Conservation (phyloP, 2,888 invertebrate genomes). For the Resseliella maxima region DNA sequence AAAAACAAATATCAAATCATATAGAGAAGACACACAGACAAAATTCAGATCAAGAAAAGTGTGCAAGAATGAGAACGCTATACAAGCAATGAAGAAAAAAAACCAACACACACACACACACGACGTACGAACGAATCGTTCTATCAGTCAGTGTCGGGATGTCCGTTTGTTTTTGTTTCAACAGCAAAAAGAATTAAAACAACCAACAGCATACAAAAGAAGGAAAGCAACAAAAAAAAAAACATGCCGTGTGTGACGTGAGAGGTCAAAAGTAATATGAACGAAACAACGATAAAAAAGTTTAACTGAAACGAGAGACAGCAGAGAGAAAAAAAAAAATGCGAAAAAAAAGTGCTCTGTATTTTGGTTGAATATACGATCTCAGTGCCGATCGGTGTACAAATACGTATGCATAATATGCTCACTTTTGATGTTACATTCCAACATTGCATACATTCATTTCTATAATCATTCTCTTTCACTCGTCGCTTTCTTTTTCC, state of each 20-base stretch:
- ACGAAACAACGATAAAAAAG: not conserved
- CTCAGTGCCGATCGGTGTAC: not conserved
- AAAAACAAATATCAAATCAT: not conserved
- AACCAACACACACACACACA: not conserved
- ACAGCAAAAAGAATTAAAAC: slow-evolving; percentile 35
- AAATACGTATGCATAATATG: slow-evolving; percentile 7
- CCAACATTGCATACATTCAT: not conserved
- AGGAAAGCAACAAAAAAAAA: not conserved
- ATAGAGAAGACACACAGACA: not conserved
- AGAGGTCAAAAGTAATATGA: slow-evolving; percentile 55
- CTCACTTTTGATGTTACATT: slow-evolving; percentile 40
- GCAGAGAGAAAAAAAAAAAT: not conserved
- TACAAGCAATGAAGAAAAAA: not conserved
- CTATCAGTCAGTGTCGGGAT: slow-evolving; percentile 52
- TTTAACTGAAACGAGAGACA: not conserved
- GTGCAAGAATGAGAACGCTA: not conserved
- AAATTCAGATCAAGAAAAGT: slow-evolving; percentile 21
- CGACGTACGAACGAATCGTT: slow-evolving; percentile 26
- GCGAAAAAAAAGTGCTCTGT: not conserved
- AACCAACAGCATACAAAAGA: slow-evolving; percentile 33
- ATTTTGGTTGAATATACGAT: slow-evolving; percentile 6
- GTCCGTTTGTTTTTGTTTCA: slow-evolving; percentile 15
- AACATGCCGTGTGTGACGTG: slow-evolving; percentile 2
- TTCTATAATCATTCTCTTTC: slow-evolving; percentile 9
- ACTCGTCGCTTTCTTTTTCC: not conserved